phyloP scores from a whole-genome alignment of 2,113 vertebrate genomes.

The Sinocyclocheilus anshuiensis region DNA sequence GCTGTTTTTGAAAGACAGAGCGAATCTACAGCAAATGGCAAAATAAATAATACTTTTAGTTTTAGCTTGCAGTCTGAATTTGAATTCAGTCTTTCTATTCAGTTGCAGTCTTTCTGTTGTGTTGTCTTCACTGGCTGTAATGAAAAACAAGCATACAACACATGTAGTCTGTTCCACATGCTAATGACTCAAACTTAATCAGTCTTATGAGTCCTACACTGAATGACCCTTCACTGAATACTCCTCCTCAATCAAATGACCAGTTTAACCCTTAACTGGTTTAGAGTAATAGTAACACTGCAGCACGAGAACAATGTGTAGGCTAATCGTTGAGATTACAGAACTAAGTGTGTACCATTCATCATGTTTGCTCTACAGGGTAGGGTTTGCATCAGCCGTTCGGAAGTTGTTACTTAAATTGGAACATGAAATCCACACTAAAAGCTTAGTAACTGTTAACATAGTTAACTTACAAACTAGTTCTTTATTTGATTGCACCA shows the following conservation, averaged over 20 bases:
- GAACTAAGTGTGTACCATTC: background rate
- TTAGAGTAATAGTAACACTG: background rate
- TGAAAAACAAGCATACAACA: background rate
- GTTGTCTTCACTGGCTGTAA: background rate
- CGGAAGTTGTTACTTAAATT: background rate
- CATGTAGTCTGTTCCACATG: background rate
- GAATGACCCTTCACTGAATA: background rate
- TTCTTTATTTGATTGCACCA: background rate
- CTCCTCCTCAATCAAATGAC: background rate
- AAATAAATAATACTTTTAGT: background rate
- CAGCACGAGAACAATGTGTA: background rate
- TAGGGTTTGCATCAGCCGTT: background rate
- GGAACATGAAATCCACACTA: background rate
- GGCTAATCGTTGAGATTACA: background rate
- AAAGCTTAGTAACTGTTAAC: background rate
- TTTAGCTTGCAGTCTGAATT: background rate
- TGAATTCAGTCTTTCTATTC: background rate
- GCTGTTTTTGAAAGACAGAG: too few species aligned
- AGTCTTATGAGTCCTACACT: background rate
- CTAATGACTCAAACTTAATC: background rate
- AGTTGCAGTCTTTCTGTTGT: background rate
- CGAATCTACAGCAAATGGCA: background rate
- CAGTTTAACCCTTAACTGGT: background rate
- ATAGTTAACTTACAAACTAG: background rate
- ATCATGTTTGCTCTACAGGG: conserved; percentile 3